These are phyloP conservation scores for Tiphia femorata DNA, from an alignment of 2,888 invertebrate genomes.

Conservation along the genomic window DNA sequence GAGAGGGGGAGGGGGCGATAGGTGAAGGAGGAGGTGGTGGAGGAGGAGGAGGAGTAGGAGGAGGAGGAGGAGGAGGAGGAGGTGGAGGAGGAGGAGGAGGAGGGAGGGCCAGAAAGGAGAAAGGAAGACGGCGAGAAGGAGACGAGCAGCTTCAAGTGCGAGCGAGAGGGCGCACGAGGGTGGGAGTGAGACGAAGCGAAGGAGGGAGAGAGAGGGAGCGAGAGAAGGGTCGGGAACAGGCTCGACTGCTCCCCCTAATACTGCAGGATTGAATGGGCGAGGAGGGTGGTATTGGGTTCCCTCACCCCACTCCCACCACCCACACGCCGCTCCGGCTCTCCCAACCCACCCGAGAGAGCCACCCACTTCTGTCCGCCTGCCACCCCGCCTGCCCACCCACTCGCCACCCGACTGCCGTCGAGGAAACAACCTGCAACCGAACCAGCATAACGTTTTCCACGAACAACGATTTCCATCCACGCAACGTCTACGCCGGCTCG, in stretches of 20 bases:
- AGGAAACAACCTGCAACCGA: conserved; percentile 68
- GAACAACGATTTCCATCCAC: conserved; percentile 53
- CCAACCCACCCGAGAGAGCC: conserved; percentile 52
- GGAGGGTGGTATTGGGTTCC: conserved; percentile 61
- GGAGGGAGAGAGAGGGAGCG: conserved; percentile 9
- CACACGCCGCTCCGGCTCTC: conserved; percentile 47
- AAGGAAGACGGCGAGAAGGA: conserved; percentile 33
- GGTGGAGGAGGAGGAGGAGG: neutral
- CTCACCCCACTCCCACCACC: conserved; percentile 64
- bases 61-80: neutral
- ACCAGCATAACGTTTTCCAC: conserved; percentile 57
- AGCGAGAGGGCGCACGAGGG: conserved; percentile 10
- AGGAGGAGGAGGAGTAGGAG: neutral
- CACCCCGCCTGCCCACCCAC: conserved; percentile 69
- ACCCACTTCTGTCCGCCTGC: conserved; percentile 61
- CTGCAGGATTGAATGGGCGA: conserved; percentile 58
- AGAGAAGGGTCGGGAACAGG: conserved; percentile 37
- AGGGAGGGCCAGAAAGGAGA: conserved; percentile 21
- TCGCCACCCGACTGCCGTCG: conserved; percentile 68
- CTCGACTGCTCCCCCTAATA: conserved; percentile 55
- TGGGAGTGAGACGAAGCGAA: conserved; percentile 15
- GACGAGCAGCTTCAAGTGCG: conserved; percentile 37
- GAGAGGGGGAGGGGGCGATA: conserved; percentile 18
- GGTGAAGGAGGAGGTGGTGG: conserved; percentile 6
- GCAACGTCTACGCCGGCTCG: conserved; percentile 5